Conservation (phyloP, 2,113 vertebrate genomes). For the Mixornis gularis region DNA sequence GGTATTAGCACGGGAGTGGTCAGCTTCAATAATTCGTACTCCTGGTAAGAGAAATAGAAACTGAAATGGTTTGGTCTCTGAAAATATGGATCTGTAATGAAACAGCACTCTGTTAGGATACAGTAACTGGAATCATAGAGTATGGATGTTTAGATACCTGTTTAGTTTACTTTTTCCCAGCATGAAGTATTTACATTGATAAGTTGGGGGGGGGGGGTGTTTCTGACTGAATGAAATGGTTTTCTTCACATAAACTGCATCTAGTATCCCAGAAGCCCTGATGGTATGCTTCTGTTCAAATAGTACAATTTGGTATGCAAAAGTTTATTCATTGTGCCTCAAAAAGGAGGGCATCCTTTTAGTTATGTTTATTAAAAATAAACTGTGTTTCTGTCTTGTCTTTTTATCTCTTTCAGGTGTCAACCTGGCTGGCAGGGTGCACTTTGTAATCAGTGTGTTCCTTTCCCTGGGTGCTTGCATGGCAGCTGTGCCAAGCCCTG, state of each 20-base stretch:
- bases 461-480: constrained; percentile 83
- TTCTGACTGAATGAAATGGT: rapidly evolving
- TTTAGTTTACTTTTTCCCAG: background rate
- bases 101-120: background rate
- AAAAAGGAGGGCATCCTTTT: background rate
- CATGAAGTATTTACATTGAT: background rate
- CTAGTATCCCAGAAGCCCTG: background rate
- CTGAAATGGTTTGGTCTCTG: background rate
- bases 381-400: background rate
- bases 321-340: background rate
- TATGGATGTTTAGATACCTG: background rate
- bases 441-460: constrained; percentile 83
- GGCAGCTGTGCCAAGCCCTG: constrained; percentile 86
- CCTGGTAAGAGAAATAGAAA: background rate
- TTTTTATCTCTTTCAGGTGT: constrained; percentile 75
- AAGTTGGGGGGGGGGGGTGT: too few relatives aligned
- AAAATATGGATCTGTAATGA: background rate
- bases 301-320: background rate
- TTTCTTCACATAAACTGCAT: background rate
- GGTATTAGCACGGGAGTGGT: background rate
- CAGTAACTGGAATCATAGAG: background rate
- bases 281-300: background rate
- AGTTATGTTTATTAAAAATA: background rate
- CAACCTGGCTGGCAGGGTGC: constrained; percentile 88
- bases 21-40: background rate